These are phyloP conservation scores for Biston betularia DNA, from an alignment of 2,888 invertebrate species.

Conservation along the genomic window DNA sequence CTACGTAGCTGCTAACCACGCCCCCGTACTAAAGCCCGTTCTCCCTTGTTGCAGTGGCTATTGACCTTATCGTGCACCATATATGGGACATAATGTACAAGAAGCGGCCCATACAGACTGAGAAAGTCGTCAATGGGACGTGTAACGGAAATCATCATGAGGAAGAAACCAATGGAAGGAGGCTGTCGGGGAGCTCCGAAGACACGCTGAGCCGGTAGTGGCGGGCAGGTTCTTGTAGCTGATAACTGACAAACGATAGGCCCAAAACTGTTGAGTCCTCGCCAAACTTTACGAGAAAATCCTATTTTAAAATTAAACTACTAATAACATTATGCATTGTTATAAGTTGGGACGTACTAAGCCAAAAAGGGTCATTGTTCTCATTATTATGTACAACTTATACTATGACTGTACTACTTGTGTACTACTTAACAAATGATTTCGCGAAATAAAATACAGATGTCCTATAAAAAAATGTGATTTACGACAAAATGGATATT, in stretches of 20 bases:
- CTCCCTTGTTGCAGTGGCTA: slow-evolving; percentile 97
- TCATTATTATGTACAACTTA: no score
- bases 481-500: no score
- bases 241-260: neutral
- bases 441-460: no score
- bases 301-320: neutral
- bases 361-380: no score
- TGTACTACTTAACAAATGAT: no score
- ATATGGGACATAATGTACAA: slow-evolving; percentile 97
- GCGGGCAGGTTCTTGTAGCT: slow-evolving; percentile 1
- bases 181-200: slow-evolving; percentile 80
- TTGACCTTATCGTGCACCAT: slow-evolving; percentile 99
- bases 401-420: no score
- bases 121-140: slow-evolving; percentile 66
- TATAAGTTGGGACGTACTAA: no score
- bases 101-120: slow-evolving; percentile 64
- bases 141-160: slow-evolving; percentile 71
- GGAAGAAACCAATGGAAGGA: slow-evolving; percentile 65
- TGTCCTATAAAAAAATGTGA: no score
- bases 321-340: no score
- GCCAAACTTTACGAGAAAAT: neutral
- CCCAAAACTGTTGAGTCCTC: neutral
- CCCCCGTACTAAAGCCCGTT: slow-evolving; percentile 68
- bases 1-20: slow-evolving; percentile 73
- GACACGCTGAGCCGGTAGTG: slow-evolving; percentile 83